These are phyloP conservation scores for Parasteatoda lunata DNA, from an alignment of 2,888 invertebrate species.

Conservation along the genomic window DNA sequence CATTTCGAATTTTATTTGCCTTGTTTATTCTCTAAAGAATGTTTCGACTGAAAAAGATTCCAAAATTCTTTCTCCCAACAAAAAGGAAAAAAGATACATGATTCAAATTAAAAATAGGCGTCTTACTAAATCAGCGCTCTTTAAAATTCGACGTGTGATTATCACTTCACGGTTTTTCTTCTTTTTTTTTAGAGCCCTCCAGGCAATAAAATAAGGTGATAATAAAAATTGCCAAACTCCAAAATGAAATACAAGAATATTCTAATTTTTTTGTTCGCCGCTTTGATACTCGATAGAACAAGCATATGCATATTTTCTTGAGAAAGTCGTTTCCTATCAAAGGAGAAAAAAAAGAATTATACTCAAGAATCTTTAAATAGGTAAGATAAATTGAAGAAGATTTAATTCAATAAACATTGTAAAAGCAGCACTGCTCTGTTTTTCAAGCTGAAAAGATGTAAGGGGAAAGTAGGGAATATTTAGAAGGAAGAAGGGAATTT, in stretches of 20 bases:
- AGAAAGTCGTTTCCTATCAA: neutral
- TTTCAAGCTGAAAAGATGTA: no score
- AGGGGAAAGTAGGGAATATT: no score
- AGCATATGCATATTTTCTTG: neutral
- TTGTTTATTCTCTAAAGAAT: no score
- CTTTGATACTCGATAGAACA: neutral
- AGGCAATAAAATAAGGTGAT: constrained; percentile 34
- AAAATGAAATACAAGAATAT: constrained; percentile 19
- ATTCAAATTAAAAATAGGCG: neutral
- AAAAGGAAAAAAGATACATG: no score
- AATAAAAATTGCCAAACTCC: constrained; percentile 39
- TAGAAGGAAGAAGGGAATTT: constrained; percentile 2
- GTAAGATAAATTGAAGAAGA: constrained; percentile 55
- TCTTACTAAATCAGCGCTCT: constrained; percentile 14
- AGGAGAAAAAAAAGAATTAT: constrained; percentile 19
- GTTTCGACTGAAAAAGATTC: no score
- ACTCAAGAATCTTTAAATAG: constrained; percentile 37
- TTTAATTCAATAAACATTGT: constrained; percentile 62
- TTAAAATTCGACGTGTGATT: constrained; percentile 40
- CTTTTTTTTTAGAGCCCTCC: neutral
- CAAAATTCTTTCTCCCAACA: no score
- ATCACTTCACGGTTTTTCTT: constrained; percentile 5
- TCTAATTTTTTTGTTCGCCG: neutral
- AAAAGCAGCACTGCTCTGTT: neutral
- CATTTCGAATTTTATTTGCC: no score